phyloP scores from a whole-genome alignment of 2,113 vertebrate genomes.

The Cromileptes altivelis region DNA sequence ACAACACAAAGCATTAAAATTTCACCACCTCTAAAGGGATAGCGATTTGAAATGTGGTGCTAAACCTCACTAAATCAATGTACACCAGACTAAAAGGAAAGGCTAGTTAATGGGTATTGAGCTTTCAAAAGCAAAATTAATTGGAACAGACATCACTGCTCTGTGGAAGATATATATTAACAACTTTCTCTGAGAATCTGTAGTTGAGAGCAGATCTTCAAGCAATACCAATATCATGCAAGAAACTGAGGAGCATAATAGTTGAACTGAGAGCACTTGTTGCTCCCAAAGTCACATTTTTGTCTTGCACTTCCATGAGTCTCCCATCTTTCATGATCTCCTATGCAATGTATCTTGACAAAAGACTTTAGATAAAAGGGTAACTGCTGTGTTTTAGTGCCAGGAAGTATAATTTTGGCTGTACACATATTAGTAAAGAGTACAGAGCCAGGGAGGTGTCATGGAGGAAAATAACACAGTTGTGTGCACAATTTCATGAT shows the following conservation, averaged over 20 bases:
- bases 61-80: too few relatives aligned
- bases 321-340: constrained; percentile 1
- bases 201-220: background rate
- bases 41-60: too few relatives aligned
- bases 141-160: too few relatives aligned
- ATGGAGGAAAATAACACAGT: background rate
- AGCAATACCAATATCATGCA: background rate
- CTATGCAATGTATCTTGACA: too few relatives aligned
- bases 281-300: background rate
- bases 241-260: background rate
- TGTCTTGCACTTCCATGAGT: background rate
- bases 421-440: background rate
- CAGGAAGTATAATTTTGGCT: background rate
- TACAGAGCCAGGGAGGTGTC: background rate
- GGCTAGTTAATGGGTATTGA: too few relatives aligned
- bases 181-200: background rate
- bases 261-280: background rate
- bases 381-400: background rate
- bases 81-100: too few relatives aligned
- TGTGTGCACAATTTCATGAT: background rate
- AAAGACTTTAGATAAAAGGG: background rate
- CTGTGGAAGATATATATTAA: background rate
- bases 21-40: too few relatives aligned
- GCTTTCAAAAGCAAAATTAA: too few relatives aligned
- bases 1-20: too few relatives aligned